Base-by-base conservation (phyloP, 2,113 vertebrate genomes). In the Stigmatopora argus region DNA sequence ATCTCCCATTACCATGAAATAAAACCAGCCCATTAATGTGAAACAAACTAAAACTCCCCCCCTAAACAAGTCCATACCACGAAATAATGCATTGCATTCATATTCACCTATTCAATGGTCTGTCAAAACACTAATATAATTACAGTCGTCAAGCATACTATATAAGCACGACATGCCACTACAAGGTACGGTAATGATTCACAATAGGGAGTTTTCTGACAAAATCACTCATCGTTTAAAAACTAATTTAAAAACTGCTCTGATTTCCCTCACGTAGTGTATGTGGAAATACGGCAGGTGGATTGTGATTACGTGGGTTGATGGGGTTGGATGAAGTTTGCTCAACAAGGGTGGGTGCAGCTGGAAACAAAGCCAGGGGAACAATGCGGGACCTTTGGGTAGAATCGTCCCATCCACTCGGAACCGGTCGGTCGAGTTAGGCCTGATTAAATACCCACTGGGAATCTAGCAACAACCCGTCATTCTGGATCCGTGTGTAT, bases 381-480 rank as follows among this genome's bases (percentile, higher is more conserved):
- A 90, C 89, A 90, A 87, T 85, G 72, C 21, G 15, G 80, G 72
- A 73, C 72, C 72, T 87, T 80, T 73, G 1, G 55, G 65, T 23
- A 26, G 69, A 80, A 86, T 79, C 56, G 77, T 75, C 77, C 71
- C 58, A 62, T 74, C 73, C 65, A 70, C 79, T 76, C 75, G 60
- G 55, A 88, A 90, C 90, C 86, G 80, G 91, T 90, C 69, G 3
- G 59, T 84, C 91, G 85, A 86, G 91, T 92, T 90, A 73, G 78
- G 79, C 89, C 80, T 88, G 90, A 86, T 82, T 72, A 34, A 11
- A 67, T 44, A 64, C 80, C 66, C 82, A 75, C 83, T 74, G 84
- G 77, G 76, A 72, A 78, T 77, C 81, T 69, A 78, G 71, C 83
- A 82, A 85, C 79, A 78, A 77, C 76, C 34, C 58, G 78, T 81